Evolutionary conservation across 2,113 vertebrate species (phyloP), one percentile per base, ranked within the genome.

Genomic region (Oreocharis arfaki): DNA sequence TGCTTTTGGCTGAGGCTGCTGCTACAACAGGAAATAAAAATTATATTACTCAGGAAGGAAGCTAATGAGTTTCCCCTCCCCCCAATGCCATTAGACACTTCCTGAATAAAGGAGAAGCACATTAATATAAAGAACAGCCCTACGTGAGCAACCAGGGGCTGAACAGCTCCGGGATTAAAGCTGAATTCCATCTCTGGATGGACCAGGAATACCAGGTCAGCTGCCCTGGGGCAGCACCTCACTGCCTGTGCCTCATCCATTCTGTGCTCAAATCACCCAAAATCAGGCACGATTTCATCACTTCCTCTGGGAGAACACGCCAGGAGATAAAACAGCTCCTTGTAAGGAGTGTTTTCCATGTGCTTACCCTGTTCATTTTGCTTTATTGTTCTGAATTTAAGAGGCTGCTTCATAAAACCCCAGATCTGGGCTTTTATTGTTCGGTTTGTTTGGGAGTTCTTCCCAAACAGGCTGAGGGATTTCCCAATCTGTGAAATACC

Each of bases 71-170:
- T 98, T 98, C 97, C 97, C 97, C 96, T 98, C 98, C 98, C 98
- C 98, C 96, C 98, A 98, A 97, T 78, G 64, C 98, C 98, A 99
- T 98, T 99, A 99, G 98, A 98, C 97, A 98, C 98, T 99, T 99
- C 99, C 98, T 98, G 98, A 98, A 98, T 96, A 96, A 97, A 98
- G 92, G 94, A 97, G 97, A 97, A 97, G 95, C 87, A 95, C 92
- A 97, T 97, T 97, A 97, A 97, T 97, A 95, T 83, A 83, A 92
- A 80, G 96, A 95, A 93, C 53, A 42, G 87, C 35, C 8, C 68
- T 93, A 90, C 63, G 41, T 83, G 96, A 95, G 95, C 85, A 93
- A 95, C 57, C 95, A 94, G 84, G 95, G 90, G 74, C 88, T 68
- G 61, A 87, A 65, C 74, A 57, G 63, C 76, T 87, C 52, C n/a